Evolutionary conservation across 2,113 vertebrate species (phyloP).

Genomic region (Pogonocichla stellata): DNA sequence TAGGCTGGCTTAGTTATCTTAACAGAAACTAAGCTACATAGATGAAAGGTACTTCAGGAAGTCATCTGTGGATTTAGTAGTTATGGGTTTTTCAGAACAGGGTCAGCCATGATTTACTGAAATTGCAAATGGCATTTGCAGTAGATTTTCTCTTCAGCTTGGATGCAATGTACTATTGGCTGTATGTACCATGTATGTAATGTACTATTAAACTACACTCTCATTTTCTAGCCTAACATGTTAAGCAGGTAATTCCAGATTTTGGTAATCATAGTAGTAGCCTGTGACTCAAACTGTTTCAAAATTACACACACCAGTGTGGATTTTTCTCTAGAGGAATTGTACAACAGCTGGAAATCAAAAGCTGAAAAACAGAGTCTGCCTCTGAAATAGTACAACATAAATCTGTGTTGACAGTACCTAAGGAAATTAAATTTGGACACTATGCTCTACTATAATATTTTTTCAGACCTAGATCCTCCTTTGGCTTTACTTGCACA

Average conservation of each 20-base stretch:
- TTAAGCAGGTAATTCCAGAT: neutral
- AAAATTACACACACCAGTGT: neutral
- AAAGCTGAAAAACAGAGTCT: neutral
- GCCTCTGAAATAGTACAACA: neutral
- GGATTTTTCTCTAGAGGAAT: neutral
- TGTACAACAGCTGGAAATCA: neutral
- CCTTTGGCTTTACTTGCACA: neutral
- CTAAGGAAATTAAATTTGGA: neutral
- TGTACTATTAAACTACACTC: neutral
- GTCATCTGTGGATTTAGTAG: neutral
- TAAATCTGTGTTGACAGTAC: neutral
- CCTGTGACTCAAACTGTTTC: neutral
- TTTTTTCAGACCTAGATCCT: neutral
- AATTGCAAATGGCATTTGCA: neutral
- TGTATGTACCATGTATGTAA: neutral
- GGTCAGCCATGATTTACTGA: neutral
- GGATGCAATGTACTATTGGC: neutral
- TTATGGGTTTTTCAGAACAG: neutral
- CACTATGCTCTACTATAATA: neutral
- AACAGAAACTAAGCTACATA: neutral
- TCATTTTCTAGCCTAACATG: neutral
- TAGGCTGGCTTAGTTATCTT: neutral
- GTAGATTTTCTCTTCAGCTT: neutral
- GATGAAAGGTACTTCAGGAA: neutral
- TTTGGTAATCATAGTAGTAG: neutral